phyloP scores from a whole-genome alignment of 2,113 vertebrate species.

The Leucosticte australis region DNA sequence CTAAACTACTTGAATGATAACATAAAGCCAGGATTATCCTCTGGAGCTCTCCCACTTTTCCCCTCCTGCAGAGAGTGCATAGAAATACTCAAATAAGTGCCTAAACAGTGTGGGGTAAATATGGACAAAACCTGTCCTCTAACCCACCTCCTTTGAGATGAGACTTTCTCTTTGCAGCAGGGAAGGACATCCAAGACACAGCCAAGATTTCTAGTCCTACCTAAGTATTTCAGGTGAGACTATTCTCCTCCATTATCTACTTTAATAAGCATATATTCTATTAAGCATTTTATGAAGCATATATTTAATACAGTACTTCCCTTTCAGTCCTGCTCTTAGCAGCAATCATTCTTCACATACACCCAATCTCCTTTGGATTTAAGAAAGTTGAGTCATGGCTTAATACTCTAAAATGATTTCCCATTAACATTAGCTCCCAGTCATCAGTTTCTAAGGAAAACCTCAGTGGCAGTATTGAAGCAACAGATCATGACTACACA shows the following conservation, averaged over 20 bases:
- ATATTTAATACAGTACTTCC: background rate
- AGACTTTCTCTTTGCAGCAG: background rate
- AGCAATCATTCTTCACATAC: background rate
- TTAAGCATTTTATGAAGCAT: background rate
- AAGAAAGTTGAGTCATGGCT: background rate
- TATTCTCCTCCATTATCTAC: background rate
- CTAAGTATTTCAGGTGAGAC: background rate
- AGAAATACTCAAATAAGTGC: background rate
- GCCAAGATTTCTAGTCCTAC: background rate
- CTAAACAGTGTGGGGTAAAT: background rate
- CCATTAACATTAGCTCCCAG: background rate
- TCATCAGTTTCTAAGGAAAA: background rate
- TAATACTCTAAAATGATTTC: background rate
- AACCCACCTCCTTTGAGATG: background rate
- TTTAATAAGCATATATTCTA: background rate
- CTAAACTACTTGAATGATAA: background rate
- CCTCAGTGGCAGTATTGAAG: background rate
- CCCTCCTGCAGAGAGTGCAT: background rate
- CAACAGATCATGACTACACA: background rate
- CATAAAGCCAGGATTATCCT: background rate
- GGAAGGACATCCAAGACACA: background rate
- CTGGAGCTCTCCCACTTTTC: background rate
- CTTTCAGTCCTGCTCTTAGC: background rate
- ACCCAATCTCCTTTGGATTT: background rate
- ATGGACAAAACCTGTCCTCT: background rate